Evolutionary conservation across 2,888 invertebrate genomes (phyloP), one percentile per base, ranked within the genome.

Genomic region (Catonia carolina): DNA sequence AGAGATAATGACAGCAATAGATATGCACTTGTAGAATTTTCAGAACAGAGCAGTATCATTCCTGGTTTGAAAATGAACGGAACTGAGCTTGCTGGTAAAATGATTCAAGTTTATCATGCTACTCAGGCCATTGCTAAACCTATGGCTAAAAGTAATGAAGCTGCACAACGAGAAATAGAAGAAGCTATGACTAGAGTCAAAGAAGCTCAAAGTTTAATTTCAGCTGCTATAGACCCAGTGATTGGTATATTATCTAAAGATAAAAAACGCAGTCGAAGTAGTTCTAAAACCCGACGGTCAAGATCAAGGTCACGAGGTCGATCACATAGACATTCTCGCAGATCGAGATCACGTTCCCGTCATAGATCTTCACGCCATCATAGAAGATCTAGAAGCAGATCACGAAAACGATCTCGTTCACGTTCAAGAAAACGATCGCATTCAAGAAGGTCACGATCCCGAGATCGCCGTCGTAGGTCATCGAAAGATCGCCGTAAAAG

Each of bases 151-250:
- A 94, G 92, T 64, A 94, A 94, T 70, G 94, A 95, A 71, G 94
- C 93, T 1, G 95, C 95, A 0, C 91, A 95, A 69, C 83, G 89
- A 42, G 96, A 96, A 75, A 94, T 97, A 55, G 95, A 96, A 72
- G 95, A 95, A 72, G 96, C 95, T 1, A 95, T 99, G 94, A 89
- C 92, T 45, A 79, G 95, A 61, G 94, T 96, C 0, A 94, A 94
- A 70, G 96, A 97, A 74, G 95, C 95, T 0, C 95, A 96, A 73
- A 91, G 89, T 70, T 80, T 95, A 67, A 93, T 97, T 62, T 90
- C 93, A 0, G 95, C 94, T 7, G 91, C 93, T 12, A 92, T 95
- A 61, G 94, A 92, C 74, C 91, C 91, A 0, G 89, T 91, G 55
- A 90, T 91, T 66, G 90, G 90, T 5, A 82, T 90, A 75, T 73